Evolutionary conservation across 2,888 invertebrate genomes (phyloP), one percentile per base, ranked within the genome.

Genomic region (Arrhopalites spinosus): DNA sequence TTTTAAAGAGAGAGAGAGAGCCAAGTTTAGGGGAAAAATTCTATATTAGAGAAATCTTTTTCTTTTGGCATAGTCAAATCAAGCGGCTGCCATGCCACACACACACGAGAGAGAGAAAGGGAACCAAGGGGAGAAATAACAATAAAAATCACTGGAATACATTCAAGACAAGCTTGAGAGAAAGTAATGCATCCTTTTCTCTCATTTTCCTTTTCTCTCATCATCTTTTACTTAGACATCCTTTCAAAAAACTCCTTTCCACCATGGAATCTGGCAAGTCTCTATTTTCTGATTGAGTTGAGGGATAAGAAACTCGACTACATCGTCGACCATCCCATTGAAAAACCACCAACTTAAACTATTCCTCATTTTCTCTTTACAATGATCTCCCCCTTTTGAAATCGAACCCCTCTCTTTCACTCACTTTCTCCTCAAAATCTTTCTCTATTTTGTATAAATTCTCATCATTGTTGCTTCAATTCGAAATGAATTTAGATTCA

Each of bases 341-440:
- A 17, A 53, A 53, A 17, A 36, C 36, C 36, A 36, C 36, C 3
- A 36, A 13, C 15, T 8, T n/a, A n/a, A n/a, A n/a, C n/a, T n/a
- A n/a, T n/a, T n/a, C n/a, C n/a, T n/a, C 53, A 53, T 15, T 53
- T 17, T 53, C 53, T 53, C 53, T 53, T n/a, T n/a, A n/a, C n/a
- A n/a, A n/a, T n/a, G n/a, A n/a, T n/a, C n/a, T n/a, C n/a, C n/a
- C n/a, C n/a, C n/a, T n/a, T n/a, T n/a, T n/a, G n/a, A n/a, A n/a
- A n/a, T n/a, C n/a, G n/a, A n/a, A n/a, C n/a, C n/a, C n/a, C n/a
- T n/a, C n/a, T 5, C 17, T 17, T 15, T 53, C 53, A 20, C 11
- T 11, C 36, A 36, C 3, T 36, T 3, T 36, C 36, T 11, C 36
- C 11, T 36, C 36, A 36, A 3, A 36, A 36, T 36, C 5, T 7